Base-by-base conservation (phyloP, 2,888 invertebrate species). In the Dicyrtomina minuta region DNA sequence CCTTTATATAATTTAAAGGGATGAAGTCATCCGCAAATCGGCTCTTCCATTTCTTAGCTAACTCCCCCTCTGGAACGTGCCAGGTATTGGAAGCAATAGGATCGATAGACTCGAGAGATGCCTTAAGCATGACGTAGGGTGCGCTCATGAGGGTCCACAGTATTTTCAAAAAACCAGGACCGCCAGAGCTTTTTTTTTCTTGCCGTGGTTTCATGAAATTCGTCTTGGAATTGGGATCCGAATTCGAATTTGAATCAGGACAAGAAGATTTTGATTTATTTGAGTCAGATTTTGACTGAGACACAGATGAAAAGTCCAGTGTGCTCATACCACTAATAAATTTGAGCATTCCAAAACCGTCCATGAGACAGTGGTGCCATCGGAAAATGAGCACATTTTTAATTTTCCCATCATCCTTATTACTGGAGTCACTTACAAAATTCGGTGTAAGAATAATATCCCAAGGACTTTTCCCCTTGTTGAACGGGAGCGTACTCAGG, bases 401-500 rank as follows among this genome's bases (percentile, higher is more conserved):
- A 6, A 20, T 1, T 24, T 41, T 13, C 49, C n/a, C 13, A 24
- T 46, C 46, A 6, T 27, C 56, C n/a, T n/a, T n/a, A n/a, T 10
- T 6, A 12, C 10, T 22, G 17, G 20, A 20, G 22, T 51, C 22
- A 33, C 33, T 33, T 4, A 17, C 20, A 33, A 59, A 59, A 44
- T 46, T 49, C 17, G 58, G 56, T 10, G 43, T 22, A 13, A 66
- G n/a, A 15, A 59, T 66, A 4, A 66, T 8, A 8, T 58, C 58
- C 66, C 66, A 66, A 15, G 66, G 66, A 39, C 66, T 66, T n/a
- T 20, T 44, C 4, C 49, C 27, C 17, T 17, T 13, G 8, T 43
- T 13, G 17, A 22, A 66, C 1, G 55, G 58, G 4, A 17, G 2
- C n/a, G 17, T 46, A 17, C 44, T 24, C 24, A 66, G 15, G 22